Base-by-base conservation (phyloP, 2,113 vertebrate genomes). In the Paraplagusia blochii region DNA sequence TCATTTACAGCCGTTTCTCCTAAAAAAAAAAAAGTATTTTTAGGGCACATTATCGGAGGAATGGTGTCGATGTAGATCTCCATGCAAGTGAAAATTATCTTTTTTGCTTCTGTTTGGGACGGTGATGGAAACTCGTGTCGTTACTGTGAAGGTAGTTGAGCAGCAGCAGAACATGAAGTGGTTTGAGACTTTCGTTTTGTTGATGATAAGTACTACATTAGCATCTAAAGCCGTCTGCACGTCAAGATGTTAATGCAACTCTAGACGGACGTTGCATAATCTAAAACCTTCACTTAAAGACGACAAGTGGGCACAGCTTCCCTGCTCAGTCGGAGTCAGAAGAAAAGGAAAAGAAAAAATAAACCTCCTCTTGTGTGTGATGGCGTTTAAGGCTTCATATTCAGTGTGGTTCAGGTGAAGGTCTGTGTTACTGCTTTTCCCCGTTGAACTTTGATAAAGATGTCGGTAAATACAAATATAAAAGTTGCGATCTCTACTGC, bases 381-480 rank as follows among this genome's bases (percentile, higher is more conserved):
- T 78, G 52, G 78, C 71, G 72, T 77, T 83, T 85, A 84, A 87
- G 84, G 85, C 79, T 80, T 84, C 53, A 61, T 61, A 60, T 69
- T 82, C 43, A 66, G 16, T 51, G 58, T 76, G 48, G 44, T 74
- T 79, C 49, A 58, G 56, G 51, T 58, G 43, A 29, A 19, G 40
- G 39, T 53, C 17, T 77, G 34, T 62, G 56, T 56, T 50, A 66
- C 34, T 4, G 53, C 34, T 57, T 9, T 52, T 74, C 38, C n/a
- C 55, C 72, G 63, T 65, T 47, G 14, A 54, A 39, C 34, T 39
- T 29, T 34, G 43, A 66, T 48, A 66, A 74, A 63, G 62, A 7
- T 7, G n/a, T 40, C 68, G 65, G 68, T 36, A 53, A 58, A 48
- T 69, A 15, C 35, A 13, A 38, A 13, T 39, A n/a, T n/a, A n/a